Conservation (phyloP, 1,140 invertebrate species). For the Anoplolepis gracilipes region DNA sequence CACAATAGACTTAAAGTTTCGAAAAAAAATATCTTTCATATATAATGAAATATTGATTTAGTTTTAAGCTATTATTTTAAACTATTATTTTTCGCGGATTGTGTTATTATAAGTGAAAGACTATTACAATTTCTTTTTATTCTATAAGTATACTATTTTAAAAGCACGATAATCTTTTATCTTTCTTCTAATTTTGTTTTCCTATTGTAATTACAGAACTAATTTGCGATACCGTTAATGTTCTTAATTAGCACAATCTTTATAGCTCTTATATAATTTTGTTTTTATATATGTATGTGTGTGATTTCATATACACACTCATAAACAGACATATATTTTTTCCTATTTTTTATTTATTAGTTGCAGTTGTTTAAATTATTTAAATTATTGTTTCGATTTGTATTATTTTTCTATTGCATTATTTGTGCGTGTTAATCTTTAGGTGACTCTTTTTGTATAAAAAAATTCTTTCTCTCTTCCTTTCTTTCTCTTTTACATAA, state of each 20-base stretch:
- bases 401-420: no score
- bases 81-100: no score
- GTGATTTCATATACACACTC: no score
- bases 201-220: neutral
- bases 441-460: neutral
- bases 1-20: neutral
- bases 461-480: neutral
- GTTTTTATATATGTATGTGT: neutral
- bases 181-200: neutral
- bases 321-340: no score
- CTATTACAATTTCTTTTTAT: neutral
- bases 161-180: neutral
- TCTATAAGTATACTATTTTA: neutral
- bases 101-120: neutral
- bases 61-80: neutral
- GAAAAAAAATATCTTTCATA: conserved; percentile 1
- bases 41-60: conserved; percentile 20
- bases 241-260: neutral
- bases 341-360: no score
- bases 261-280: neutral
- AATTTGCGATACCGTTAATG: neutral
- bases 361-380: no score
- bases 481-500: neutral
- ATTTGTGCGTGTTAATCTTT: no score
- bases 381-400: no score